Percentiles rank a stretch among this genome's conserved stretches.
Conservation (phyloP, 2,797 vertebrate species). For the Manis crassicaudata region DNA sequence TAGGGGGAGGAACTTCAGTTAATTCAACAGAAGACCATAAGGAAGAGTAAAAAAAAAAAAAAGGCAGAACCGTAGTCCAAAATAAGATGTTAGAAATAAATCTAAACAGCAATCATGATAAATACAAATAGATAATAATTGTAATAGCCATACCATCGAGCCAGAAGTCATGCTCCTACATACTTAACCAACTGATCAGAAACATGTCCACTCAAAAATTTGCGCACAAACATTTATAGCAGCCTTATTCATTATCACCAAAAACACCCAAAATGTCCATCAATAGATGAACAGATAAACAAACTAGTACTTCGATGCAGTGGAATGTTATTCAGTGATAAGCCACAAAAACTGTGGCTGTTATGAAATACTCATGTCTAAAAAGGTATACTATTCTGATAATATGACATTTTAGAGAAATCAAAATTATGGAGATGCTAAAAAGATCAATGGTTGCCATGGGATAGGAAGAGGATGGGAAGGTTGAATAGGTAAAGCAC, state of each 20-base stretch:
- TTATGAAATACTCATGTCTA: not conserved
- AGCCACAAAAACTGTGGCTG: not conserved
- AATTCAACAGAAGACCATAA: not conserved
- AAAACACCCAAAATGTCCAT: not conserved
- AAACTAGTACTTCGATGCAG: not conserved
- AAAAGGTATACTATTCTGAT: not conserved
- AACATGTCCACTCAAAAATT: not conserved
- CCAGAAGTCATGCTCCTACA: not conserved
- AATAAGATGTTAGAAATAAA: not conserved
- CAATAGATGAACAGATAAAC: not conserved
- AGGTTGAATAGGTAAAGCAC: not conserved
- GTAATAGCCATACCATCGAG: not conserved
- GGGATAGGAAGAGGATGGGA: too few species aligned
- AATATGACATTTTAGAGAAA: not conserved
- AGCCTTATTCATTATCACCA: not conserved
- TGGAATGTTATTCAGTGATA: not conserved
- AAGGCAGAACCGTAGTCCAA: not conserved
- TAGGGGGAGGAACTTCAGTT: not conserved
- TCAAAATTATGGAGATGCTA: not conserved
- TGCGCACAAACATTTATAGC: not conserved
- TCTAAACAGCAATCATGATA: not conserved
- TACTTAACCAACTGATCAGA: not conserved
- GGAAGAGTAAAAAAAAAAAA: not conserved
- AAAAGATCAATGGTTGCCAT: not conserved
- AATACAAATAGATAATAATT: not conserved